Base-by-base conservation (phyloP, 64 coral and sea anemone genomes). In the Montipora cactus region DNA sequence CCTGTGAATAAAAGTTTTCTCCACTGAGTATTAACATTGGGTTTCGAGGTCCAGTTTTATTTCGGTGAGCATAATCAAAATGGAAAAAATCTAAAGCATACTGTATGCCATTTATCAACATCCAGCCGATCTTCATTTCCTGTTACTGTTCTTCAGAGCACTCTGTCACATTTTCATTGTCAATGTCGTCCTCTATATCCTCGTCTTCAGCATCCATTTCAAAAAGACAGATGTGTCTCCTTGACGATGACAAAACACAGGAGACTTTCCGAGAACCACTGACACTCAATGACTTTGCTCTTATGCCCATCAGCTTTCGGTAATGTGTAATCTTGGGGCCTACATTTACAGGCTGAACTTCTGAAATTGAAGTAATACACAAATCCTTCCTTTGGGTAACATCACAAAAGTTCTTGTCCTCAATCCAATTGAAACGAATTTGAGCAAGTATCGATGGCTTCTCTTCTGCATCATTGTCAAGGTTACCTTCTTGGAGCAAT, bases 191-290 rank as follows among this genome's bases (percentile, higher is more conserved):
- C 13, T 99, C 98, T 53, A 87, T 84, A 47, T 96, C 95, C 25
- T 94, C 95, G 67, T 96, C 98, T 58, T 98, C 96, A 1, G 96
- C 96, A 93, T 95, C 96, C 96, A 98, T 98, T 70, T 98, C 96
- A 87, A 95, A 93, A 37, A 98, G 67, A 8, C 85, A 81, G 3
- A 95, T 74, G 53, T 91, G 87, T 22, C 96, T 79, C 59, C 76
- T 44, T 2, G 94, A 93, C 45, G 47, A 44, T 44, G 96, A 93
- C 74, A 98, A 81, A 47, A 95, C 87, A 93, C 96, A 95, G 0
- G 93, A 46, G 3, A 98, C 94, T 78, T 98, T 98, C 21, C 96
- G 92, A 8, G 80, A 81, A 67, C 96, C 96, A 93, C 96, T 98
- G 6, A 98, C 96, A 72, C 83, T 37, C 15, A 98, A 49, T n/a